phyloP scores from a whole-genome alignment of 1,140 invertebrate genomes.

The Caenorhabditis latens region DNA sequence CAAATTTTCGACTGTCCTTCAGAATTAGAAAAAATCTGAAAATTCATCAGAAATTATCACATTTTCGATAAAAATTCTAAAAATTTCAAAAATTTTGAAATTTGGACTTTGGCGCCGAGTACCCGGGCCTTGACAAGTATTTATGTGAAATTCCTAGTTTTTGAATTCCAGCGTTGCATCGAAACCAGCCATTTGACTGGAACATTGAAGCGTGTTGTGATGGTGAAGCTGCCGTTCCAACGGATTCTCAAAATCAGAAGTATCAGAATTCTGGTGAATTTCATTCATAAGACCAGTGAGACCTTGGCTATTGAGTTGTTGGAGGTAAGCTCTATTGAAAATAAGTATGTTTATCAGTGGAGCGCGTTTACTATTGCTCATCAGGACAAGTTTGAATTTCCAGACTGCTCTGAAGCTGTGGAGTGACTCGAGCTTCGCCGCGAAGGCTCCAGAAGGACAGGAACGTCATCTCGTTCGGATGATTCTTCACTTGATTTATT shows the following conservation, averaged over 20 bases:
- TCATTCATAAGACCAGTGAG: neutral
- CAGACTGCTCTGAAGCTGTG: constrained; percentile 8
- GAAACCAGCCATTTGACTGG: neutral
- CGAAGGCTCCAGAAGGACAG: neutral
- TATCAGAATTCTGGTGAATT: constrained; percentile 12
- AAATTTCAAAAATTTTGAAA: too few relatives aligned
- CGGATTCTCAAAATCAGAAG: neutral
- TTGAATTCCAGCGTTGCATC: constrained; percentile 9
- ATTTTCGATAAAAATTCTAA: too few relatives aligned
- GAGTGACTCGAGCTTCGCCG: neutral
- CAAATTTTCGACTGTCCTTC: too few relatives aligned
- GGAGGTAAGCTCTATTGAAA: neutral
- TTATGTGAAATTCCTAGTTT: too few relatives aligned
- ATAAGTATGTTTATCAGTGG: neutral
- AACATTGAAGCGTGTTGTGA: neutral
- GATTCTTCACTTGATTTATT: neutral
- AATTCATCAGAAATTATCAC: too few relatives aligned
- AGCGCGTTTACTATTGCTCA: neutral
- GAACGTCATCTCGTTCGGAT: constrained; percentile 26
- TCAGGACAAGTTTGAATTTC: neutral
- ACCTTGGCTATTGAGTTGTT: neutral
- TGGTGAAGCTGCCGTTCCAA: constrained; percentile 33
- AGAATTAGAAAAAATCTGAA: too few relatives aligned
- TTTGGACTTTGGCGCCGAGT: too few relatives aligned
- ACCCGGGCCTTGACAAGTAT: too few relatives aligned